Evolutionary conservation across 1,140 invertebrate species (phyloP).

Genomic region (Trichogramma pretiosum): DNA sequence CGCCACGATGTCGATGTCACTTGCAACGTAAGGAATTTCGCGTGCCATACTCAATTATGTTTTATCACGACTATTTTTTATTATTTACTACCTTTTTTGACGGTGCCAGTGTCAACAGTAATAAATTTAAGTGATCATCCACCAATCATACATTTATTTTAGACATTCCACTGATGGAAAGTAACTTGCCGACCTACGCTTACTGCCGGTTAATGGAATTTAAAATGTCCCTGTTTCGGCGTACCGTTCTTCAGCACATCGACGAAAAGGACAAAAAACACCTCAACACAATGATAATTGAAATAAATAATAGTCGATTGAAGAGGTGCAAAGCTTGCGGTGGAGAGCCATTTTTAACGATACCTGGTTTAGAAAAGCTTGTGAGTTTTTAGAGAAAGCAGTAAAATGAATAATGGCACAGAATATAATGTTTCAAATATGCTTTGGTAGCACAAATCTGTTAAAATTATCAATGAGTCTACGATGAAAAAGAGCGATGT

Average conservation of each 20-base stretch:
- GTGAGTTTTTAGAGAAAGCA: too few relatives aligned
- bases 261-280: slow-evolving; percentile 40
- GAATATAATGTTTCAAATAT: background rate
- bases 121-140: too few relatives aligned
- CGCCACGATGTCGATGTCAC: slow-evolving; percentile 21
- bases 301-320: slow-evolving; percentile 42
- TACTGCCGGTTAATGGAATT: slow-evolving; percentile 50
- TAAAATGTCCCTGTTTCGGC: slow-evolving; percentile 36
- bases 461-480: background rate
- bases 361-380: slow-evolving; percentile 20
- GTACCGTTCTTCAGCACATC: slow-evolving; percentile 44
- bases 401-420: background rate
- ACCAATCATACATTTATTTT: background rate
- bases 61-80: background rate
- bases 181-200: slow-evolving; percentile 40
- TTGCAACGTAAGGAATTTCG: slow-evolving; percentile 18
- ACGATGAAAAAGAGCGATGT: too few relatives aligned
- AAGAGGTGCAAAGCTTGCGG: slow-evolving; percentile 46
- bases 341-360: slow-evolving; percentile 38
- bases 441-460: too few relatives aligned
- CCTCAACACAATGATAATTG: slow-evolving; percentile 39
- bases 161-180: background rate
- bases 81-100: too few relatives aligned
- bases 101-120: too few relatives aligned
- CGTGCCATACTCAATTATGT: background rate